Evolutionary conservation across 1,140 invertebrate species (phyloP), one percentile per base, ranked within the genome.

Genomic region (Bombus huntii): DNA sequence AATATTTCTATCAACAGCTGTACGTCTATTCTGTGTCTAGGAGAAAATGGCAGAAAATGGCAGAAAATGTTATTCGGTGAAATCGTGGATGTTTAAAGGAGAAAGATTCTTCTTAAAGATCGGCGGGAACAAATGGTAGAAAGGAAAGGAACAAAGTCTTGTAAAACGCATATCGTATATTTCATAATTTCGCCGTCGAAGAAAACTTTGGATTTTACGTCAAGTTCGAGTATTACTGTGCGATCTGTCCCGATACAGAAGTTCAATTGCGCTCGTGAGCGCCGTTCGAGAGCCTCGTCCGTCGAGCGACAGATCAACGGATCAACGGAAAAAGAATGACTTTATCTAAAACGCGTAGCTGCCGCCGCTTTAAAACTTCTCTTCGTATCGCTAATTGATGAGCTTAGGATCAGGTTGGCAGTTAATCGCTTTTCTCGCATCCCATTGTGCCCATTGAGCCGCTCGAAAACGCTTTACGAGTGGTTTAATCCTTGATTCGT

Each of bases 121-220:
- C 8, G 8, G 25, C 2, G 13, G 25, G 9, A 34, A 10, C 28
- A 10, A 39, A 15, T 9, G 59, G 18, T 31, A n/a, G 37, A 47
- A 34, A 78, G n/a, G 47, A 71, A 62, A 75, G 39, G 72, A 78
- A 75, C n/a, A n/a, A 65, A 66, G 68, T 89, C 70, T 90, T 90
- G 78, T 87, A 90, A 90, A 90, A 90, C 82, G 88, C 85, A 87
- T 90, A 87, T 87, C 47, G 42, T 90, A 84, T 89, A 90, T 90
- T 90, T 89, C 59, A 65, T 89, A 65, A 87, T 87, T 73, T 87
- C 65, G 62, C 39, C 68, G 53, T 85, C 12, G 80, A 66, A 72
- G 76, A 89, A 83, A 89, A 83, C 77, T 65, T 86, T 82, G 76
- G 66, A 74, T 86, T 53, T 89, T n/a, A 62, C 10, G 37, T 89